These are phyloP conservation scores for Regulus satrapa DNA, from an alignment of 2,113 vertebrate genomes.

Conservation along the genomic window DNA sequence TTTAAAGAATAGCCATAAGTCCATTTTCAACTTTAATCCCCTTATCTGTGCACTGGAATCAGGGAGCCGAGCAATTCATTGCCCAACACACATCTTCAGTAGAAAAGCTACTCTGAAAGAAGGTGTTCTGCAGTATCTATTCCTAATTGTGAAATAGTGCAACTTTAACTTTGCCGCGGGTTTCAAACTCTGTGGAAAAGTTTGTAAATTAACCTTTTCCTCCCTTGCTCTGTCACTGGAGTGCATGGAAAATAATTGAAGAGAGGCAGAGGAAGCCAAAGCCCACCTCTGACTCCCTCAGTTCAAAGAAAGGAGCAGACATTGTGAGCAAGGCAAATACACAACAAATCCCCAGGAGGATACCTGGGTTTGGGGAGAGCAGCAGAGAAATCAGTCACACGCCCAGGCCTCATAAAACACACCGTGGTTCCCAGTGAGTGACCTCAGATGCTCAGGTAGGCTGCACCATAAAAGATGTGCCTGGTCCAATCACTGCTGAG, in stretches of 20 bases:
- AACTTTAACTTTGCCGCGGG: not conserved
- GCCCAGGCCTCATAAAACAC: not conserved
- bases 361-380: not conserved
- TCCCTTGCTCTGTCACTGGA: not conserved
- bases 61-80: not conserved
- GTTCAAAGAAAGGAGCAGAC: not conserved
- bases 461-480: not conserved
- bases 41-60: not conserved
- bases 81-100: not conserved
- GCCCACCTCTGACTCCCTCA: not conserved
- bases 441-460: not conserved
- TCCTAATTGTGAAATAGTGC: not conserved
- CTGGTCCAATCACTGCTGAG: not conserved
- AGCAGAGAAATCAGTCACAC: not conserved
- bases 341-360: not conserved
- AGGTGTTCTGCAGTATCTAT: accelerated
- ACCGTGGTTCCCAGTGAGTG: accelerated
- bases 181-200: not conserved
- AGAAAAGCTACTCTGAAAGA: not conserved
- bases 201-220: not conserved
- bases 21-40: not conserved
- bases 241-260: not conserved
- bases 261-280: not conserved
- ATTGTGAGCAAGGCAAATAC: not conserved
- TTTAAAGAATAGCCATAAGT: not conserved